phyloP scores from a whole-genome alignment of 2,888 invertebrate species.

The Pasiphila rectangulata region DNA sequence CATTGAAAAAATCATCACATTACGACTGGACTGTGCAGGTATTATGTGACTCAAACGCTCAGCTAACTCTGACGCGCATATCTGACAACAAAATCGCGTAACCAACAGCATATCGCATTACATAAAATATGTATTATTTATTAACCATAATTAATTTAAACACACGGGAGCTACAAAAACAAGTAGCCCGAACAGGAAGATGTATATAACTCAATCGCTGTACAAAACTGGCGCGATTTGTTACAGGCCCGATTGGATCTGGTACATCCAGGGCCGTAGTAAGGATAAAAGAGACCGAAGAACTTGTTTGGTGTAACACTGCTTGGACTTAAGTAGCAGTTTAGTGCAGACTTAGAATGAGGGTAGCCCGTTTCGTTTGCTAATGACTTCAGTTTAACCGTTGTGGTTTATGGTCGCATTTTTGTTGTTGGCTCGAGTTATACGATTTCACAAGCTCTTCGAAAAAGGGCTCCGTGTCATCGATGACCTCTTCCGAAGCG shows the following conservation, averaged over 20 bases:
- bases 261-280: conserved; percentile 13
- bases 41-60: background rate
- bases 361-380: too few relatives aligned
- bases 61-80: conserved; percentile 41
- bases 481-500: too few relatives aligned
- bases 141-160: conserved; percentile 79
- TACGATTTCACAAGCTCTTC: too few relatives aligned
- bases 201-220: conserved; percentile 80
- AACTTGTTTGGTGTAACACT: too few relatives aligned
- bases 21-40: background rate
- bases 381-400: too few relatives aligned
- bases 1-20: too few relatives aligned
- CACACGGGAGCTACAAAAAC: conserved; percentile 77
- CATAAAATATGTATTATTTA: conserved; percentile 81
- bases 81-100: conserved; percentile 63
- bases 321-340: too few relatives aligned
- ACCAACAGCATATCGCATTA: conserved; percentile 72
- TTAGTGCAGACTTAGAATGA: too few relatives aligned
- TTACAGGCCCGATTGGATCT: conserved; percentile 77
- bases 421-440: too few relatives aligned
- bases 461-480: too few relatives aligned
- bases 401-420: too few relatives aligned
- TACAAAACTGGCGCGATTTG: conserved; percentile 70
- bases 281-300: too few relatives aligned
- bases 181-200: conserved; percentile 78